Conservation (phyloP, 1,140 invertebrate species). For the Ceratina australensis region DNA sequence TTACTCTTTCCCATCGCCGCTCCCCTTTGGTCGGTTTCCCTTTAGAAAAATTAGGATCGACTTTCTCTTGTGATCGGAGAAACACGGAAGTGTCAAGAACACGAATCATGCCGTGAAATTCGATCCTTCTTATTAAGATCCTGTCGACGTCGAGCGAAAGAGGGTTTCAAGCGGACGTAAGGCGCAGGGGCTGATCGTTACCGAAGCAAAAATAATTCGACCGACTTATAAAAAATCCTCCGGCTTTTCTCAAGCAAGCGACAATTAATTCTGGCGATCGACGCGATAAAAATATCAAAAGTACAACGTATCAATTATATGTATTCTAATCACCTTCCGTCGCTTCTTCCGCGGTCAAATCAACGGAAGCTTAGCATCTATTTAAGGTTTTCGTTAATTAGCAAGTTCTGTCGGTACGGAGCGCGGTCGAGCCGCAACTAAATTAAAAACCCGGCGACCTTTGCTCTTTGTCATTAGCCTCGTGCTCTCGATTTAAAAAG, state of each 20-base stretch:
- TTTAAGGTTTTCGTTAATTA: conserved; percentile 14
- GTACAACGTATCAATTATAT: background rate
- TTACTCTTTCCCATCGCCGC: background rate
- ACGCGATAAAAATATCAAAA: background rate
- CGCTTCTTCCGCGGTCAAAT: background rate
- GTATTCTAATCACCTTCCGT: too few species aligned
- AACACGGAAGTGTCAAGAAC: conserved; percentile 52
- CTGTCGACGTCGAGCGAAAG: conserved; percentile 47
- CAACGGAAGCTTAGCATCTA: background rate
- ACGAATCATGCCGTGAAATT: conserved; percentile 49
- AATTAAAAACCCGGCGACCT: conserved; percentile 22
- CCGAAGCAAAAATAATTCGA: conserved; percentile 14
- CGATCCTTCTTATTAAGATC: conserved; percentile 49
- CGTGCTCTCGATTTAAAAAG: conserved; percentile 32
- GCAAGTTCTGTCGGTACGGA: background rate
- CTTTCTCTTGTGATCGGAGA: conserved; percentile 46
- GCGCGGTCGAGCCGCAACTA: conserved; percentile 11
- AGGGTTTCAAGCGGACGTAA: conserved; percentile 42
- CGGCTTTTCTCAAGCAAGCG: background rate
- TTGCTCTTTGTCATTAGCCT: conserved; percentile 33
- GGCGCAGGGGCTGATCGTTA: conserved; percentile 13
- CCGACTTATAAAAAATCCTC: conserved; percentile 11
- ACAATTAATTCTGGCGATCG: background rate
- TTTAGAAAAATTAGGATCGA: conserved; percentile 36
- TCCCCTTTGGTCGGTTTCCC: background rate